Evolutionary conservation across 2,888 invertebrate genomes (phyloP).

Genomic region (Caenorhabditis plicata): DNA sequence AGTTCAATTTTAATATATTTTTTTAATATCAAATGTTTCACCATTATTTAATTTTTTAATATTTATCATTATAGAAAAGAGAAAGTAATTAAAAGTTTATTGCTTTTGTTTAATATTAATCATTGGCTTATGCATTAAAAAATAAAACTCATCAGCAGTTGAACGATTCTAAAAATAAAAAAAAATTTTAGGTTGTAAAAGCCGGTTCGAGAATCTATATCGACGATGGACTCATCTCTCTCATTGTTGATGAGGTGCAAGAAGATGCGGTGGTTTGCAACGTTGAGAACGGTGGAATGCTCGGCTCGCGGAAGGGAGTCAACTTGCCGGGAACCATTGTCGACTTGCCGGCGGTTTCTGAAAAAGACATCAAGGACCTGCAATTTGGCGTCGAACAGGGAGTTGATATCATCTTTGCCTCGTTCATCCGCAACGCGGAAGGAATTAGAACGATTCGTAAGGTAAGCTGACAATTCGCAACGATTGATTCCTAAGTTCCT

Average conservation of each 20-base stretch:
- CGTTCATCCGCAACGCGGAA: conserved; percentile 88
- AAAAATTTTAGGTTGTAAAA: conserved; percentile 33
- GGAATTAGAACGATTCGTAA: conserved; percentile 83
- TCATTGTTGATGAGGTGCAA: conserved; percentile 77
- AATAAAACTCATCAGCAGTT: too few relatives aligned
- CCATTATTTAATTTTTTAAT: too few relatives aligned
- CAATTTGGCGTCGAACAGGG: conserved; percentile 62
- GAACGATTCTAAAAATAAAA: too few relatives aligned
- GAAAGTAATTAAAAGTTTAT: too few relatives aligned
- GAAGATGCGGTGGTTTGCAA: conserved; percentile 73
- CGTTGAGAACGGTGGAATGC: conserved; percentile 90
- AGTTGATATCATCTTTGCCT: conserved; percentile 93
- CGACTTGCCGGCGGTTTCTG: conserved; percentile 93
- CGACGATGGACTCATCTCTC: conserved; percentile 92
- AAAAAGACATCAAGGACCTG: conserved; percentile 78
- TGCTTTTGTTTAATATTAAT: too few relatives aligned
- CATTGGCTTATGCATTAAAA: too few relatives aligned
- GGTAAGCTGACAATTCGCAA: too few relatives aligned
- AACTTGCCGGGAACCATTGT: conserved; percentile 93
- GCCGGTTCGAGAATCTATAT: conserved; percentile 76
- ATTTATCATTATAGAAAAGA: too few relatives aligned
- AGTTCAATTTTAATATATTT: too few relatives aligned
- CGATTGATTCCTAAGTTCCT: too few relatives aligned
- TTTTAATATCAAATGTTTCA: too few relatives aligned
- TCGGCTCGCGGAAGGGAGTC: conserved; percentile 79